Conservation (phyloP, 2,888 invertebrate genomes). For the Tanaodytes sp. region DNA sequence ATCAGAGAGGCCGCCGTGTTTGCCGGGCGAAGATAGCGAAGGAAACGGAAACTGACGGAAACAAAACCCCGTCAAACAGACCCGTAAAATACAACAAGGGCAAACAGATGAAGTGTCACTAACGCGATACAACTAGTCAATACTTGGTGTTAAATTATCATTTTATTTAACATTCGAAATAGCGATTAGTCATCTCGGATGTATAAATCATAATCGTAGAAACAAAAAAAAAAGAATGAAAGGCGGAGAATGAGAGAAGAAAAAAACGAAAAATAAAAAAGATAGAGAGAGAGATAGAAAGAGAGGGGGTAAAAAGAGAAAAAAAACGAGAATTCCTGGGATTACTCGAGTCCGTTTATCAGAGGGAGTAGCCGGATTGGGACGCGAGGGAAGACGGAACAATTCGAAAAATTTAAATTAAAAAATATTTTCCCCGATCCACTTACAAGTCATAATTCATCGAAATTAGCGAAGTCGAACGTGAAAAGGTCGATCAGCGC, state of each 20-base stretch:
- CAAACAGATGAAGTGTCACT: conserved; percentile 63
- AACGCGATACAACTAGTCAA: conserved; percentile 35
- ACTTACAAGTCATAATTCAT: conserved; percentile 36
- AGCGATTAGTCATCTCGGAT: too few species aligned
- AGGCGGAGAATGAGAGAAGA: too few species aligned
- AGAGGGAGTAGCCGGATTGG: conserved; percentile 22
- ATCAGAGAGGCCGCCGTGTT: conserved; percentile 70
- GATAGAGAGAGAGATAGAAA: too few species aligned
- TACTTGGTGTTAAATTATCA: conserved; percentile 39
- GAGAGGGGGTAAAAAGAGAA: too few species aligned
- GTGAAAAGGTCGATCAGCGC: conserved; percentile 37
- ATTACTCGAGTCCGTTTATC: too few species aligned
- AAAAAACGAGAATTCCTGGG: too few species aligned
- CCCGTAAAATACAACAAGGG: conserved; percentile 66
- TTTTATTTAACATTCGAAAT: too few species aligned
- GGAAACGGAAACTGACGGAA: conserved; percentile 73
- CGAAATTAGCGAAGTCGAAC: conserved; percentile 37
- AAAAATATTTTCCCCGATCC: conserved; percentile 20
- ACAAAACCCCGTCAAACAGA: conserved; percentile 70
- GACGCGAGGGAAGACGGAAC: too few species aligned
- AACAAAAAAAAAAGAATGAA: too few species aligned
- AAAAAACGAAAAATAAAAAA: too few species aligned
- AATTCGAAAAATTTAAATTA: conserved; percentile 29
- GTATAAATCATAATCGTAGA: too few species aligned
- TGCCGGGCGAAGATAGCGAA: conserved; percentile 63